Evolutionary conservation across 2,888 invertebrate genomes (phyloP), one percentile per base, ranked within the genome.

Genomic region (Tuta absoluta): DNA sequence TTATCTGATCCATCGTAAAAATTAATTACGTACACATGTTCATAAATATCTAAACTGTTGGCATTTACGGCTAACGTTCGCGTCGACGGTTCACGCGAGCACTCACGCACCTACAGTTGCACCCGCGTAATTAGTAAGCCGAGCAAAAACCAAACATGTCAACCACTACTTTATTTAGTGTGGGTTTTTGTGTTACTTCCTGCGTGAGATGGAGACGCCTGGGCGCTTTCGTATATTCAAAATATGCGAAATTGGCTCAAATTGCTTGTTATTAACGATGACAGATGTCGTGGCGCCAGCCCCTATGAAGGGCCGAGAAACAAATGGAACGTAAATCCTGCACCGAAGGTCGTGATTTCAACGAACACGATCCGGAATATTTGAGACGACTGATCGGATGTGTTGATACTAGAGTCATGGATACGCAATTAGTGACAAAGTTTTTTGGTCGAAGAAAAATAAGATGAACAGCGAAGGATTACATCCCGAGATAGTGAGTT

Each of bases 221-320:
- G 86, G 84, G 78, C 81, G 82, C 84, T 84, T 81, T 78, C 74
- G 73, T 79, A 78, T 82, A 89, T 90, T 89, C 85, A 81, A 88
- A 91, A 91, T 87, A 91, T 90, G 87, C 89, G 80, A 86, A 90
- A 90, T 90, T 90, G 88, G 77, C 87, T 89, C 88, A 89, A 90
- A 91, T 91, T 90, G 90, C 89, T 88, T 85, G 85, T 89, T 91
- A 88, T 90, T 89, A 91, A 90, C 88, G 88, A 91, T 90, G 91
- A 91, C 90, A 90, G 90, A 91, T 91, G 91, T 86, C 84, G 84
- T 88, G 85, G 91, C 91, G 91, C 91, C 91, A 84, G 78, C 76
- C 81, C 77, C 73, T 65, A 63, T 8, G 28, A 33, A 17, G 49
- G 8, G 17, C 51, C 41, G 64, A 61, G 66, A 67, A 63, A 23